Evolutionary conservation across 2,888 invertebrate genomes (phyloP), one percentile per base, ranked within the genome.

Genomic region (Caprella mutica): DNA sequence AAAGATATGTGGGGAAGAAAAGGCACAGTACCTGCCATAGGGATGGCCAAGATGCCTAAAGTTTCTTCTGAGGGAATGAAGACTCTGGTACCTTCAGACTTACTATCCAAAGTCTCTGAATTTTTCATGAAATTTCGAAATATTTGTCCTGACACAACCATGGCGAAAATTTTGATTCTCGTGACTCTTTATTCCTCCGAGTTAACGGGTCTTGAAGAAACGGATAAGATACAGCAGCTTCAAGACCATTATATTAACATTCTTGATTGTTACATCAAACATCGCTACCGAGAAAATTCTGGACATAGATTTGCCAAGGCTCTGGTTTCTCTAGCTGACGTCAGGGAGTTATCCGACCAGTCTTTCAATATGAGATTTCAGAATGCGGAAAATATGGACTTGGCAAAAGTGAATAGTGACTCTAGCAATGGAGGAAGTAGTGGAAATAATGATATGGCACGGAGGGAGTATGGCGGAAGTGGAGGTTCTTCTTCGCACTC

Each of bases 161-260:
- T 64, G 64, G 64, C 60, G 30, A 64, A 57, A 55, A 64, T 64
- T 33, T 55, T 64, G 14, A 64, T 64, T 39, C 53, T 64, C 17
- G 64, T 64, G 33, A 46, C 64, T 5, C 56, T 64, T 5, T 64
- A 64, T 39, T 60, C 64, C 19, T 58, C 64, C 17, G 64, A 64
- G 27, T 39, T 64, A 23, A 58, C 59, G 53, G 64, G 64, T n/a
- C 53, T 64, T 23, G 53, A 58, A 30, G 64, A 59, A 4, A 55
- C 58, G 19, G 58, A 58, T n/a, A 58, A 55, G 26, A 58, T 64
- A 30, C 64, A 64, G 50, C 46, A 21, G 8, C 56, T 64, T 26
- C 64, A 64, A 39, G 64, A 64, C 33, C 52, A 59, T n/a, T 64
- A 64, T 50, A 64, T 60, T n/a, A 44, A 57, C 29, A 54, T 64